Evolutionary conservation across 37 sponge, comb jelly and placozoan species (phyloP).

Genomic region (Lycopodina hypogea): DNA sequence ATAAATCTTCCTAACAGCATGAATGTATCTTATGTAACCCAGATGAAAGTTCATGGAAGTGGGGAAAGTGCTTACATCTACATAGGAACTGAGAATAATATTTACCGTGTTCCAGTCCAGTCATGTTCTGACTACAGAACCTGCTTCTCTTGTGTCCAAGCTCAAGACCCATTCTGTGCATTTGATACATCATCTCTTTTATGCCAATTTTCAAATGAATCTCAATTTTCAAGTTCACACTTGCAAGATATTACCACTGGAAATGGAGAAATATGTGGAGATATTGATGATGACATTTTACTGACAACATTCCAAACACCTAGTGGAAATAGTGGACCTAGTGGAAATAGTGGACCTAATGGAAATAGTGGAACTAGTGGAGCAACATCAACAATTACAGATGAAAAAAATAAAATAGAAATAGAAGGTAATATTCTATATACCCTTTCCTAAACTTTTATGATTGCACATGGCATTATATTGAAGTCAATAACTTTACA

Average conservation of each 20-base stretch:
- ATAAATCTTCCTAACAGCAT: too few relatives aligned
- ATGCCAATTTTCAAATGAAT: constrained; percentile 8
- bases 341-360: too few relatives aligned
- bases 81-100: constrained; percentile 28
- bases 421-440: too few relatives aligned
- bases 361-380: too few relatives aligned
- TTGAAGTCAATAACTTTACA: too few relatives aligned
- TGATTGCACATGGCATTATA: too few relatives aligned
- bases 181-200: not conserved
- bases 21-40: not conserved
- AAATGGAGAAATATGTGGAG: not conserved
- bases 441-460: too few relatives aligned
- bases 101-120: constrained; percentile 32
- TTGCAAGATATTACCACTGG: constrained; percentile 37
- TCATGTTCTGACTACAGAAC: constrained; percentile 29
- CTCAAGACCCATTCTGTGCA: constrained; percentile 68
- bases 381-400: too few relatives aligned
- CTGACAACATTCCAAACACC: too few relatives aligned
- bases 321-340: too few relatives aligned
- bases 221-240: not conserved
- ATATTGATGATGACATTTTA: too few relatives aligned
- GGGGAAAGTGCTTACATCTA: constrained; percentile 12
- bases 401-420: too few relatives aligned
- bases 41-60: constrained; percentile 1
- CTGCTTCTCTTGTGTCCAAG: constrained; percentile 37